Base-by-base conservation (phyloP, 2,797 vertebrate species). In the Danio choprae region DNA sequence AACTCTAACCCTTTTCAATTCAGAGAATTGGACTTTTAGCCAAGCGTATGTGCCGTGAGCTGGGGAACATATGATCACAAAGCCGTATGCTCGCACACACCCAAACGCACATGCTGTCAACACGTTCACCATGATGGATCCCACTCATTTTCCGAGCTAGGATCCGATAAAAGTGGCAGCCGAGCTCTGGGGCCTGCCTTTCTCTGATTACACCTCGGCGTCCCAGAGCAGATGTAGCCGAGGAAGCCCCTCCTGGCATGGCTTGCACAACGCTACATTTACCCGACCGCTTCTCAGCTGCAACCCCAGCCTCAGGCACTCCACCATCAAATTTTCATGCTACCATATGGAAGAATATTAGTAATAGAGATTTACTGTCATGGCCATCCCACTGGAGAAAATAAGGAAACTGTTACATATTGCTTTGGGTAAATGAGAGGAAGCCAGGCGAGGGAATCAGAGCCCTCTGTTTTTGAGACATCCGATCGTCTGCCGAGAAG, bases 361-460 rank as follows among this genome's bases (percentile, higher is more conserved):
- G 95, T 95, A 95, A 96, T 95, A 95, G 95, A 95, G 94, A 96
- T 95, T 95, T 95, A 95, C 95, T 95, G 94, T 95, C 93, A 93
- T 92, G 91, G 93, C 94, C 90, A 90, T 90, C 94, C 94, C 95
- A 94, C 90, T 93, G 94, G 94, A 95, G 94, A 94, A 95, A 95
- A 96, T 95, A 94, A 95, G 93, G 94, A 94, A 95, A 94, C 93
- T 92, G 93, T 94, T 95, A 95, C 94, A 95, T 95, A 96, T 95
- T 96, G 95, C 92, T 84, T 95, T 94, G 92, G 93, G 94, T 95
- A 95, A 96, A 96, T 96, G 94, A 95, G 93, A 92, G 93, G 91
- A 93, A 95, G 93, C 94, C 92, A 94, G 93, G 68, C 13, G 5
- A 68, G 29, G 75, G 40, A 60, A 12, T 93, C 91, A 58, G 89